These are phyloP conservation scores for Procambarus virginalis DNA, from an alignment of 1,140 invertebrate species.

Conservation along the genomic window DNA sequence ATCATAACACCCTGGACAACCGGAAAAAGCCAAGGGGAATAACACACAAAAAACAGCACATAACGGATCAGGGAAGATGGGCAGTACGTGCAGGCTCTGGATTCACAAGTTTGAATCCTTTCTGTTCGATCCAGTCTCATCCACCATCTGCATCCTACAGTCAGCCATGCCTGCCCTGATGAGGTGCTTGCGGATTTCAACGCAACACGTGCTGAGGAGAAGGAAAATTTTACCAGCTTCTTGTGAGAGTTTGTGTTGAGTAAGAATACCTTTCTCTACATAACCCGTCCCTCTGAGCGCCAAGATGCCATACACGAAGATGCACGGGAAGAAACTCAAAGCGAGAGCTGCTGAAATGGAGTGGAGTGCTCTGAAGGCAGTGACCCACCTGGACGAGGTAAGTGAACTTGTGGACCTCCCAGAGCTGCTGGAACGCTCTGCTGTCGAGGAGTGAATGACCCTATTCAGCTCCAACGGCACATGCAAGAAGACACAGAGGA, in stretches of 20 bases:
- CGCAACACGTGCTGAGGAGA: background rate
- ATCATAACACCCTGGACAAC: constrained; percentile 11
- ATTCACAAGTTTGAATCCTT: constrained; percentile 24
- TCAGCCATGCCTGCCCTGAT: constrained; percentile 39
- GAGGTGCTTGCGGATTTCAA: constrained; percentile 24
- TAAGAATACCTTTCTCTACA: constrained; percentile 28
- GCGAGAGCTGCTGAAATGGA: constrained; percentile 42
- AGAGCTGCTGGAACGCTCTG: constrained; percentile 7
- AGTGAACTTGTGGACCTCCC: constrained; percentile 17
- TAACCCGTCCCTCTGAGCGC: constrained; percentile 21
- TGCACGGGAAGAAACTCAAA: constrained; percentile 21
- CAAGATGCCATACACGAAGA: background rate
- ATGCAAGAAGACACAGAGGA: constrained; percentile 3
- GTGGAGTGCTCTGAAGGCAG: background rate
- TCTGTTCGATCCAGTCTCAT: constrained; percentile 23
- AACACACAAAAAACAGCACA: constrained; percentile 4
- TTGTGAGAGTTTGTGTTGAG: background rate
- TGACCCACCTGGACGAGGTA: background rate
- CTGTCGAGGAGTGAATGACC: background rate
- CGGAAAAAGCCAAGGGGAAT: background rate
- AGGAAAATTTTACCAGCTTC: constrained; percentile 11
- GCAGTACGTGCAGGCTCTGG: background rate
- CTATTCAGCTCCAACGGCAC: constrained; percentile 33
- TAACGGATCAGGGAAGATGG: constrained; percentile 34
- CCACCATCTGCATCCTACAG: constrained; percentile 20